phyloP scores from a whole-genome alignment of 1,140 invertebrate species.

The Andrena cerasifolii region DNA sequence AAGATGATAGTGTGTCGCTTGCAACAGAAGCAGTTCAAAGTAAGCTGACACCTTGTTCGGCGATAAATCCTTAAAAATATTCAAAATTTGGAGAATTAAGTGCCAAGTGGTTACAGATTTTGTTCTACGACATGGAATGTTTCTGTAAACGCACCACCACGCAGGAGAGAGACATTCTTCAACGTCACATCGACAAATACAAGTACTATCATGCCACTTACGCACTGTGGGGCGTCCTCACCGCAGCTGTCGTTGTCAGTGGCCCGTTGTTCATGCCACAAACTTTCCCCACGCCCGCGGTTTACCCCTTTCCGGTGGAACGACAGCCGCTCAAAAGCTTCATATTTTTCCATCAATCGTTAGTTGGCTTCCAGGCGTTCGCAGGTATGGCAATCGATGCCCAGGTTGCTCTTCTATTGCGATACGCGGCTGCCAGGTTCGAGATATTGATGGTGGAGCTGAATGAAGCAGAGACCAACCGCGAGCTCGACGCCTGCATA shows the following conservation, averaged over 20 bases:
- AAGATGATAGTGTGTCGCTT: constrained; percentile 41
- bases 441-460: constrained; percentile 61
- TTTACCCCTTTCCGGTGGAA: constrained; percentile 72
- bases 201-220: constrained; percentile 27
- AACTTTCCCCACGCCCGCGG: constrained; percentile 64
- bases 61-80: background rate
- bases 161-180: constrained; percentile 26
- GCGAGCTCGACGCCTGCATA: constrained; percentile 64
- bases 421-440: constrained; percentile 66
- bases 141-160: constrained; percentile 40
- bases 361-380: constrained; percentile 65
- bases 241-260: constrained; percentile 44
- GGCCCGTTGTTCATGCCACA: constrained; percentile 56
- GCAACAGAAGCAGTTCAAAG: constrained; percentile 40
- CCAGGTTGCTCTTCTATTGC: constrained; percentile 66
- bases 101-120: constrained; percentile 34
- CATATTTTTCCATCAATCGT: constrained; percentile 70
- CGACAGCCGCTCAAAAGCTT: constrained; percentile 58
- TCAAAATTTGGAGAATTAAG: too few relatives aligned
- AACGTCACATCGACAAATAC: constrained; percentile 53
- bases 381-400: constrained; percentile 66
- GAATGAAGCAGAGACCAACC: constrained; percentile 20
- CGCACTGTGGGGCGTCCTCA: constrained; percentile 40
- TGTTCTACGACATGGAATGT: constrained; percentile 49
- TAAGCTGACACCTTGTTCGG: background rate